These are phyloP conservation scores for Pempheris klunzingeri DNA, from an alignment of 2,797 vertebrate species.

Conservation along the genomic window DNA sequence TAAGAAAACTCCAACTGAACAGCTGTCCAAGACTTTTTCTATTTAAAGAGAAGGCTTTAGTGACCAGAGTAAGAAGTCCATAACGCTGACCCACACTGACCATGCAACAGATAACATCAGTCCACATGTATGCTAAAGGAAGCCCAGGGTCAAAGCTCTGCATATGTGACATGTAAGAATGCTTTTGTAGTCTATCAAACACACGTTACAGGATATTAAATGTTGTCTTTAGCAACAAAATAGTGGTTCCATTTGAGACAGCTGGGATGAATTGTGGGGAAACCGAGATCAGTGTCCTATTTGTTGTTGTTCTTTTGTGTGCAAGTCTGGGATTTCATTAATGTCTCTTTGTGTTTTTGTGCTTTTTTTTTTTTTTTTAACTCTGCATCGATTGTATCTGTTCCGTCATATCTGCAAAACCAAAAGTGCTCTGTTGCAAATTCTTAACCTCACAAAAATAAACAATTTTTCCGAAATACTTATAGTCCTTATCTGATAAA, in stretches of 20 bases:
- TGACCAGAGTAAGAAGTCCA: constrained; percentile 10
- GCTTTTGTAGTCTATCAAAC: constrained; percentile 70
- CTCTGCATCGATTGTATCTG: constrained; percentile 42
- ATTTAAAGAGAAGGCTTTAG: neutral
- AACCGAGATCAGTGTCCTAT: constrained; percentile 59
- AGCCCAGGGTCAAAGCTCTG: constrained; percentile 33
- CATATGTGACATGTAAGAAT: constrained; percentile 67
- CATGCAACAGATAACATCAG: constrained; percentile 56
- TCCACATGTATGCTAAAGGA: constrained; percentile 33
- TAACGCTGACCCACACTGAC: constrained; percentile 43
- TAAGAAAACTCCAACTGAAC: neutral
- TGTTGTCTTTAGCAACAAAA: constrained; percentile 68
- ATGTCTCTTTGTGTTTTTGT: constrained; percentile 27
- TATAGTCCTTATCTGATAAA: constrained; percentile 30
- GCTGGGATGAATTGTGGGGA: constrained; percentile 72
- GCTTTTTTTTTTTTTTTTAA: constrained; percentile 24
- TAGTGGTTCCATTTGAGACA: constrained; percentile 60
- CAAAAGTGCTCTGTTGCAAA: constrained; percentile 22
- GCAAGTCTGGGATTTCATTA: constrained; percentile 56
- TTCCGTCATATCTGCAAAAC: constrained; percentile 35
- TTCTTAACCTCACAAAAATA: constrained; percentile 32
- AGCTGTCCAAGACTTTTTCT: constrained; percentile 4
- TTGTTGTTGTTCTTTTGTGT: constrained; percentile 65
- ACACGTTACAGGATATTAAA: constrained; percentile 71
- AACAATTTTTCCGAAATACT: constrained; percentile 35